Evolutionary conservation across 2,797 vertebrate species (phyloP).

Genomic region (Megalops cyprinoides): DNA sequence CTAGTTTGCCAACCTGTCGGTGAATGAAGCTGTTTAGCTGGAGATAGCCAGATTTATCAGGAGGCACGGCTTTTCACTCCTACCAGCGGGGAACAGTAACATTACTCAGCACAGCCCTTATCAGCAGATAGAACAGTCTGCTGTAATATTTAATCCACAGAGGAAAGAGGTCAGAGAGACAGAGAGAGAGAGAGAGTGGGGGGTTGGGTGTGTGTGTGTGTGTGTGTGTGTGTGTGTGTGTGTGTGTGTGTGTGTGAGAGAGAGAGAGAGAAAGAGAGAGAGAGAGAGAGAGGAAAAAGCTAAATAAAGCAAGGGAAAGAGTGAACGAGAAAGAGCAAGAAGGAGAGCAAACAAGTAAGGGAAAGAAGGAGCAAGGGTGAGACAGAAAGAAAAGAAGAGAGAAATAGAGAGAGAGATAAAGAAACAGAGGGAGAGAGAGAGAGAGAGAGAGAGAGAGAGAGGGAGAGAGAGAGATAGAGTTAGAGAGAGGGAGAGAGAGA

Average conservation of each 20-base stretch:
- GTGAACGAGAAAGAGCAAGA: too few relatives aligned
- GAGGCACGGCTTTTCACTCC: background rate
- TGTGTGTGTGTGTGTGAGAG: too few relatives aligned
- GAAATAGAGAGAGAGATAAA: background rate
- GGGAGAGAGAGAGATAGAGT: background rate
- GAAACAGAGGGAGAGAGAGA: background rate
- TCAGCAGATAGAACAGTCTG: background rate
- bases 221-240: too few relatives aligned
- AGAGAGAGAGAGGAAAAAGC: too few relatives aligned
- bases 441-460: conserved; percentile 22
- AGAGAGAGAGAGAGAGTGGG: background rate
- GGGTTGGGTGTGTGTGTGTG: too few relatives aligned
- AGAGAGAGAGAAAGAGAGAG: too few relatives aligned
- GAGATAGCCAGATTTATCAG: conserved; percentile 14
- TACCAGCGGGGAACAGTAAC: background rate
- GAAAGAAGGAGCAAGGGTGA: conserved; percentile 18
- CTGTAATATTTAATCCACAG: conserved; percentile 15
- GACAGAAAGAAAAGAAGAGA: background rate
- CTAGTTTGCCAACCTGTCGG: background rate
- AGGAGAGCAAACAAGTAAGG: too few relatives aligned
- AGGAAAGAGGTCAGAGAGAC: conserved; percentile 36
- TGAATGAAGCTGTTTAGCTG: conserved; percentile 18
- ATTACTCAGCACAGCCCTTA: conserved; percentile 21
- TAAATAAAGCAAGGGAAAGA: too few relatives aligned
- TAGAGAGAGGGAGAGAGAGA: background rate